Base-by-base conservation (phyloP, 2,113 vertebrate genomes). In the Tetrao urogallus region DNA sequence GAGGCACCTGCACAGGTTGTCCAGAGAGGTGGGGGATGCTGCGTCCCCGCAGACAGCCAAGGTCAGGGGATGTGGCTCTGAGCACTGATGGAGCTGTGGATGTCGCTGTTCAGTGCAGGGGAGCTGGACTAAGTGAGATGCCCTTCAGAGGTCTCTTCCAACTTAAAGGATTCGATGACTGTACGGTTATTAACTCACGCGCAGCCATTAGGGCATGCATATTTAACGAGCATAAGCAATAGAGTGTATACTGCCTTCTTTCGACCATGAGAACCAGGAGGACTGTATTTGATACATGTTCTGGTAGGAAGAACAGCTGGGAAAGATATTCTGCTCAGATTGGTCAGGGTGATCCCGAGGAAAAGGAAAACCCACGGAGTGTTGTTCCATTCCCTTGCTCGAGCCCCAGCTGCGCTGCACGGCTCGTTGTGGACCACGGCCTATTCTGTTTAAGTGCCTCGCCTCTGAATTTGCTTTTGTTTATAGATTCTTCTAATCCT, bases 401-500 rank as follows among this genome's bases (percentile, higher is more conserved):
- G 76, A 66, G 24, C 13, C n/a, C 28, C 47, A 79, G 16, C 34
- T 45, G 27, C 32, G 20, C 54, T 58, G 30, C 45, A 45, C 0
- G 38, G 56, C 13, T 2, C 54, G 32, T 8, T 78, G 88, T 0
- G 0, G 60, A 14, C 72, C 38, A 80, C 10, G 16, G 66, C 20
- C 24, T 27, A 21, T 58, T 77, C n/a, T 40, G 56, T 48, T 9
- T 25, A 9, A 85, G 77, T 5, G 40, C n/a, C 13, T 67, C 36
- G 64, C 34, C 47, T 75, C 50, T 86, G 72, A 80, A 77, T 90
- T 73, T 74, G 28, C 65, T 80, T 89, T 80, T 82, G 63, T 83
- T 94, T 88, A 8, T 50, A 52, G 72, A 30, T 90, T 95, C 45
- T 32, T 73, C 70, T 82, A 89, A 89, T 90, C 38, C 72, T 64